Evolutionary conservation across 2,888 invertebrate species (phyloP).

Genomic region (Sphaeridia pumilis): DNA sequence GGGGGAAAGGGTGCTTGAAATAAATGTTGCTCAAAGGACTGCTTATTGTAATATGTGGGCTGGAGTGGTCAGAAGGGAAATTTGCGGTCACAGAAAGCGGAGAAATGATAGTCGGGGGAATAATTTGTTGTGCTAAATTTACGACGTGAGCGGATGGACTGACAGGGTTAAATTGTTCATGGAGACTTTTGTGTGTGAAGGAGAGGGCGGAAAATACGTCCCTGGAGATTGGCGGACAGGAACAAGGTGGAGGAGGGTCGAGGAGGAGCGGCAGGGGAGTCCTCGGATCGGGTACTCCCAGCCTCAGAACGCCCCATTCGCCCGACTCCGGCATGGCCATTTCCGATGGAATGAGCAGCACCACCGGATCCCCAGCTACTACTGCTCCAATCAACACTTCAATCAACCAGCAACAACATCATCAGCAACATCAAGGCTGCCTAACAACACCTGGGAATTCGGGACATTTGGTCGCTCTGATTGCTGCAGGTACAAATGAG

Average conservation of each 20-base stretch:
- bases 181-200: constrained; percentile 8
- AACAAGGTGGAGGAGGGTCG: background rate
- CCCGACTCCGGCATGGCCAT: constrained; percentile 43
- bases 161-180: background rate
- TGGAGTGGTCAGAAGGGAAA: too few relatives aligned
- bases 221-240: constrained; percentile 28
- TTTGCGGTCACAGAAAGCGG: too few relatives aligned
- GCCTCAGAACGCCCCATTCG: constrained; percentile 32
- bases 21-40: too few relatives aligned
- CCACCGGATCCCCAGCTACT: constrained; percentile 43
- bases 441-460: too few relatives aligned
- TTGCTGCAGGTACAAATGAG: background rate
- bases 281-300: constrained; percentile 10
- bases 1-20: background rate
- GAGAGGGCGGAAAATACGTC: constrained; percentile 32
- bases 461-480: background rate
- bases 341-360: constrained; percentile 44
- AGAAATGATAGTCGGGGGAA: constrained; percentile 18
- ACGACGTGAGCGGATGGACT: background rate
- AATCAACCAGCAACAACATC: too few relatives aligned
- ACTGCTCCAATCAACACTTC: too few relatives aligned
- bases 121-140: constrained; percentile 19
- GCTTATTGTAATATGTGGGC: too few relatives aligned
- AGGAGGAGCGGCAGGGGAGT: background rate
- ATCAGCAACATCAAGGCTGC: too few relatives aligned